phyloP scores from a whole-genome alignment of 2,113 vertebrate species.

The Sula dactylatra region DNA sequence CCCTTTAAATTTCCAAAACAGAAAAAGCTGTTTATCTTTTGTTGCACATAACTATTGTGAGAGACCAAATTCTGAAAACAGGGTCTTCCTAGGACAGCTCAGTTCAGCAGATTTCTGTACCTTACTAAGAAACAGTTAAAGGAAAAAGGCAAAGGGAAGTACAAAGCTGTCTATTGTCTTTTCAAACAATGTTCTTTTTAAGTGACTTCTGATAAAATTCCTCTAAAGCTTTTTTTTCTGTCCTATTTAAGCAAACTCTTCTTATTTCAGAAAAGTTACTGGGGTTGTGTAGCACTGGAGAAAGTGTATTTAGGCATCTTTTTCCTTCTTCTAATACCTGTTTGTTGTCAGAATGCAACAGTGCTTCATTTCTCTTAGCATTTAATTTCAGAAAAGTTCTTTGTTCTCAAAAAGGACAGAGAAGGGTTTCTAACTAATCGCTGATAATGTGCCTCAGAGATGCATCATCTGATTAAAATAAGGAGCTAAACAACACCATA shows the following conservation, averaged over 20 bases:
- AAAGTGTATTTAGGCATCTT: neutral
- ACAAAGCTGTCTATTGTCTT: neutral
- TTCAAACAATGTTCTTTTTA: constrained; percentile 22
- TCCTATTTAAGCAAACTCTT: constrained; percentile 2
- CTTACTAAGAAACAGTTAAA: constrained; percentile 22
- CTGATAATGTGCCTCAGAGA: constrained; percentile 72
- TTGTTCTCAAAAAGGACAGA: constrained; percentile 69
- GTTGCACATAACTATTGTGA: neutral
- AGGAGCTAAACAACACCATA: constrained; percentile 81
- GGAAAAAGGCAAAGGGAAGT: neutral
- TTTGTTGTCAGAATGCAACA: constrained; percentile 32
- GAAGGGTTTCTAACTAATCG: constrained; percentile 73
- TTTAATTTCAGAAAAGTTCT: constrained; percentile 66
- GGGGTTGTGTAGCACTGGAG: neutral
- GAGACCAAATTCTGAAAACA: neutral
- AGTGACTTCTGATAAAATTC: constrained; percentile 6
- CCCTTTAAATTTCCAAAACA: neutral
- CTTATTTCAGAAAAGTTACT: neutral
- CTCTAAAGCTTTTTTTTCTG: neutral
- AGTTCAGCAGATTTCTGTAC: neutral
- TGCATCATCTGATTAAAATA: constrained; percentile 81
- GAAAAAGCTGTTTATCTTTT: neutral
- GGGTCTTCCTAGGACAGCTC: neutral
- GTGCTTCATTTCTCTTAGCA: constrained; percentile 26
- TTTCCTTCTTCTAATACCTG: neutral